Evolutionary conservation across 2,888 invertebrate genomes (phyloP).

Genomic region (Ephialtes manifestator): DNA sequence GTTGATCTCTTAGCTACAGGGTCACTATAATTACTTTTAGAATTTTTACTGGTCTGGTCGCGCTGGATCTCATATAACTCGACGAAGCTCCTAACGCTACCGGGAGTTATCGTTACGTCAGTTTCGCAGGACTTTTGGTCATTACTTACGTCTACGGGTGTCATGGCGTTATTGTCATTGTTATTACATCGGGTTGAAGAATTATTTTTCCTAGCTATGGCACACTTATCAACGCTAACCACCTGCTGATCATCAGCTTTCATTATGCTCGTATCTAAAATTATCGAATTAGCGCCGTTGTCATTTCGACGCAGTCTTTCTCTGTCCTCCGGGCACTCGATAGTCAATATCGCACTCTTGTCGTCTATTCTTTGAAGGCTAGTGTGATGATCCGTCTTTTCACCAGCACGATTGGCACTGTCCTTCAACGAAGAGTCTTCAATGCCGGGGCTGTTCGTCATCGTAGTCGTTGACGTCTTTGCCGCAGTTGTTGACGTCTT

Average conservation of each 20-base stretch:
- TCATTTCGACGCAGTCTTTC: constrained; percentile 9
- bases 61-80: constrained; percentile 82
- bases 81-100: constrained; percentile 84
- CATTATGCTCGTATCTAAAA: constrained; percentile 30
- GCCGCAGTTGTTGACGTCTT: constrained; percentile 21
- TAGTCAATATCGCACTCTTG: constrained; percentile 35
- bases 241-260: constrained; percentile 42
- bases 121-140: constrained; percentile 81
- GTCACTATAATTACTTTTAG: constrained; percentile 76
- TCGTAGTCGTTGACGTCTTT: constrained; percentile 9
- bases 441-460: constrained; percentile 9
- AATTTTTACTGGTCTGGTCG: constrained; percentile 75
- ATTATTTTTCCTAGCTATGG: constrained; percentile 80
- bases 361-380: constrained; percentile 40
- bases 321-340: constrained; percentile 31
- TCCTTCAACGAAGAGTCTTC: constrained; percentile 36
- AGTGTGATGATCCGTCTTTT: constrained; percentile 72
- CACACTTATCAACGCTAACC: constrained; percentile 79
- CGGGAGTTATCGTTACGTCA: constrained; percentile 79
- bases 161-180: constrained; percentile 84
- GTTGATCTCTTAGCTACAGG: constrained; percentile 56
- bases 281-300: constrained; percentile 31
- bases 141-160: constrained; percentile 83
- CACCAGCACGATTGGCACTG: constrained; percentile 60
- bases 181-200: constrained; percentile 77